Evolutionary conservation across 2,113 vertebrate species (phyloP).

Genomic region (Crotalus tigris): DNA sequence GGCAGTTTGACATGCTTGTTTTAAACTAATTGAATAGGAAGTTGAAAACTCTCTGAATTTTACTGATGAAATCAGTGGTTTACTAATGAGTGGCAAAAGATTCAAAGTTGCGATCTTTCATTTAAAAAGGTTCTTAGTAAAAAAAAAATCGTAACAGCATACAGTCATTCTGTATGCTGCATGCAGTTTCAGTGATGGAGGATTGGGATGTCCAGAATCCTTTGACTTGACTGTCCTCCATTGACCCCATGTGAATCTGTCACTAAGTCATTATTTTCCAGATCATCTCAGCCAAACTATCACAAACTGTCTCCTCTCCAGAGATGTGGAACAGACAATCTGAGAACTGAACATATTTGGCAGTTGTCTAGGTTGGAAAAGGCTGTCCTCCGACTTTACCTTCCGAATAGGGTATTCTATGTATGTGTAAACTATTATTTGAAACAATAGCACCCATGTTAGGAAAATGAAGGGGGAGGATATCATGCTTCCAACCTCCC

Average conservation of each 20-base stretch:
- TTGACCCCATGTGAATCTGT: not conserved
- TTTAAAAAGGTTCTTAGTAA: not conserved
- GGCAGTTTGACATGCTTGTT: not conserved
- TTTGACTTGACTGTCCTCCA: not conserved
- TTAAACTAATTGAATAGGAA: slow-evolving; percentile 9
- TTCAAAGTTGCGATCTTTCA: not conserved
- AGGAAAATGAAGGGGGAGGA: not conserved
- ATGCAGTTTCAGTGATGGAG: not conserved
- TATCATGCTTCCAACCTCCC: not conserved
- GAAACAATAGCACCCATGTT: not conserved
- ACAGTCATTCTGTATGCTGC: not conserved
- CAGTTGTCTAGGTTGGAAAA: not conserved
- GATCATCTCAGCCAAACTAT: not conserved
- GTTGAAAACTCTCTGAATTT: not conserved
- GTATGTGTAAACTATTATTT: not conserved
- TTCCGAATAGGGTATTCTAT: not conserved
- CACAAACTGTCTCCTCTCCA: not conserved
- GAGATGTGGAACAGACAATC: not conserved
- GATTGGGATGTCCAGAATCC: not conserved
- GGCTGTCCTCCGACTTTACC: not conserved
- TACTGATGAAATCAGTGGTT: not conserved
- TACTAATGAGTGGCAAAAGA: not conserved
- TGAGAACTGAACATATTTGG: not conserved
- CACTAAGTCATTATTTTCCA: not conserved
- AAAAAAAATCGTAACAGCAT: not conserved